phyloP scores from a whole-genome alignment of 2,888 invertebrate genomes.

The Eupithecia exiguata region DNA sequence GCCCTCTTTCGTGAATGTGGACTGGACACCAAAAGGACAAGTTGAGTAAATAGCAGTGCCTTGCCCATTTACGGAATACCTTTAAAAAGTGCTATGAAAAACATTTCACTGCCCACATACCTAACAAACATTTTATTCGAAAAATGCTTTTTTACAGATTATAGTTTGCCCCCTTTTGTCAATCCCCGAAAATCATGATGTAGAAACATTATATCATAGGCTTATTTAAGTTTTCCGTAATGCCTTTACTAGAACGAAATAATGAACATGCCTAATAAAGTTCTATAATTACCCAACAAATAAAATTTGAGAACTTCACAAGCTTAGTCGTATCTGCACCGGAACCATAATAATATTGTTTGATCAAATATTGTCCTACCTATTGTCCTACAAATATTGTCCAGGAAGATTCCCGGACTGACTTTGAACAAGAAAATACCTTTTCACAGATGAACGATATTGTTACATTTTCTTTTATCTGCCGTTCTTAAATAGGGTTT shows the following conservation, averaged over 20 bases:
- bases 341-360: no score
- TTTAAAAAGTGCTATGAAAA: neutral
- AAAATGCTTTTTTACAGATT: neutral
- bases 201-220: neutral
- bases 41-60: neutral
- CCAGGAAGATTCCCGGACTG: neutral
- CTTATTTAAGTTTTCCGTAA: neutral
- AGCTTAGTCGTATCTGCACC: no score
- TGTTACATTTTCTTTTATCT: neutral
- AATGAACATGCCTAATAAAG: no score
- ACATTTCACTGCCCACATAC: neutral
- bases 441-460: neutral
- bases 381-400: no score
- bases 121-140: neutral
- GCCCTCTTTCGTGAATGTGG: neutral
- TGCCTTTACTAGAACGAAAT: neutral
- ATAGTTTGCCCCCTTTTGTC: neutral
- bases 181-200: neutral
- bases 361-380: neutral
- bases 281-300: no score
- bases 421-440: neutral
- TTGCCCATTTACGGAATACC: neutral
- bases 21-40: neutral
- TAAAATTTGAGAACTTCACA: no score
- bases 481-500: neutral